These are phyloP conservation scores for Cetonia aurata DNA, from an alignment of 2,888 invertebrate genomes.

Conservation along the genomic window DNA sequence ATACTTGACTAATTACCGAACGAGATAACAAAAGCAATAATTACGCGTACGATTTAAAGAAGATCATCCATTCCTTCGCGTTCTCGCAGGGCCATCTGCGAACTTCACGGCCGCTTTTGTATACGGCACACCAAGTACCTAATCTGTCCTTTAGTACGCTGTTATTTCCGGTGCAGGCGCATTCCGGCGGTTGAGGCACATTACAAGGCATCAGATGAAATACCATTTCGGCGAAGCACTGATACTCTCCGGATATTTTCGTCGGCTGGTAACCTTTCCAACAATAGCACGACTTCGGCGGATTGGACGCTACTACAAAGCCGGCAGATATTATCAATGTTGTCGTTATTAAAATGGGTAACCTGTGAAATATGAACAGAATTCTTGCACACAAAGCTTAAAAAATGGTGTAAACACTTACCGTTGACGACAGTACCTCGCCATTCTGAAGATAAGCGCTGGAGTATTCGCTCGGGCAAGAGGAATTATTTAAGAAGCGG, in stretches of 20 bases:
- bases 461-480: slow-evolving; percentile 1
- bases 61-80: slow-evolving; percentile 58
- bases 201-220: slow-evolving; percentile 50
- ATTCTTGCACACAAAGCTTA: not conserved
- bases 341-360: slow-evolving; percentile 30
- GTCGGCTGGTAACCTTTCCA: slow-evolving; percentile 49
- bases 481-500: not conserved
- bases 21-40: too few relatives aligned
- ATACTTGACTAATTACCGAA: not conserved
- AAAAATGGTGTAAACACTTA: slow-evolving; percentile 14
- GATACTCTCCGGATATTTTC: slow-evolving; percentile 41
- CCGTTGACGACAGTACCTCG: not conserved
- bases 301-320: slow-evolving; percentile 14
- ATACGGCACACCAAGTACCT: slow-evolving; percentile 61
- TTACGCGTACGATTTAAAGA: slow-evolving; percentile 52
- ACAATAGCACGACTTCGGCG: slow-evolving; percentile 45
- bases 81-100: slow-evolving; percentile 62
- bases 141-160: slow-evolving; percentile 59
- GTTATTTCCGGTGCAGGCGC: slow-evolving; percentile 48
- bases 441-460: slow-evolving; percentile 10
- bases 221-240: slow-evolving; percentile 47
- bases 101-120: slow-evolving; percentile 57
- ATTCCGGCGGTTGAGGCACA: slow-evolving; percentile 49
- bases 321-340: slow-evolving; percentile 5
- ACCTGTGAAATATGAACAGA: slow-evolving; percentile 12